Percentiles rank a stretch among this genome's conserved stretches.
Conservation (phyloP, 1,140 invertebrate species). For the Chionoecetes opilio region DNA sequence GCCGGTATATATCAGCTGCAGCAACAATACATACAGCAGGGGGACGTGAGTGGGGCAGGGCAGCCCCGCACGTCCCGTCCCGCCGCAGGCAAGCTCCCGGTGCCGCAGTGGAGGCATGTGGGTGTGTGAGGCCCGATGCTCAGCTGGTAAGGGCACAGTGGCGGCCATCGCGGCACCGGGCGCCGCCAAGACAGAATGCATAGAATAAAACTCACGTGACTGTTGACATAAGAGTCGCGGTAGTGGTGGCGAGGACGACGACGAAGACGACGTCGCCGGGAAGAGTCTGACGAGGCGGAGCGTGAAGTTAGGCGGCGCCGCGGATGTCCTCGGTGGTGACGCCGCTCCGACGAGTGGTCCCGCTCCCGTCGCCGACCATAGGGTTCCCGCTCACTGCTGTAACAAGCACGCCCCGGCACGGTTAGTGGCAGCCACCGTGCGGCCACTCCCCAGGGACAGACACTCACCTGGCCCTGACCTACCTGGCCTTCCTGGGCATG, state of each 20-base stretch:
- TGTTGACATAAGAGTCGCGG: constrained; percentile 75
- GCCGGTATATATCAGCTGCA: constrained; percentile 73
- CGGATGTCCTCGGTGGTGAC: constrained; percentile 58
- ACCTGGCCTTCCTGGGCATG: neutral
- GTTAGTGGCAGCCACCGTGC: neutral
- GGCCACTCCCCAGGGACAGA: constrained; percentile 50
- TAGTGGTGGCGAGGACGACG: constrained; percentile 62
- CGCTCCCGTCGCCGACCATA: constrained; percentile 55
- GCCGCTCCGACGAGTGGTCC: constrained; percentile 64
- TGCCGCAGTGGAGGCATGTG: constrained; percentile 60
- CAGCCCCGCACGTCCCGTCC: constrained; percentile 33
- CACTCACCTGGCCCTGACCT: neutral
- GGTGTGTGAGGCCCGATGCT: neutral
- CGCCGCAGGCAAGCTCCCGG: constrained; percentile 65
- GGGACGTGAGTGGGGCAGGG: constrained; percentile 57
- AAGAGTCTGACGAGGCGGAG: constrained; percentile 69
- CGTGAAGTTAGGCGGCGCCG: constrained; percentile 65
- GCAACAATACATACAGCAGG: constrained; percentile 72
- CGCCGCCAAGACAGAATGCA: constrained; percentile 61
- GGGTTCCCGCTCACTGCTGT: constrained; percentile 72
- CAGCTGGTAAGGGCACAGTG: constrained; percentile 24
- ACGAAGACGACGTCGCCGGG: constrained; percentile 70
- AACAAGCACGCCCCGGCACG: neutral
- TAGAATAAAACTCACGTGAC: constrained; percentile 69
- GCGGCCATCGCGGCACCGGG: constrained; percentile 55